Percentiles rank a stretch among this genome's conserved stretches.
These are phyloP conservation scores for Cyaniris semiargus DNA, from an alignment of 2,888 invertebrate species.

Conservation along the genomic window DNA sequence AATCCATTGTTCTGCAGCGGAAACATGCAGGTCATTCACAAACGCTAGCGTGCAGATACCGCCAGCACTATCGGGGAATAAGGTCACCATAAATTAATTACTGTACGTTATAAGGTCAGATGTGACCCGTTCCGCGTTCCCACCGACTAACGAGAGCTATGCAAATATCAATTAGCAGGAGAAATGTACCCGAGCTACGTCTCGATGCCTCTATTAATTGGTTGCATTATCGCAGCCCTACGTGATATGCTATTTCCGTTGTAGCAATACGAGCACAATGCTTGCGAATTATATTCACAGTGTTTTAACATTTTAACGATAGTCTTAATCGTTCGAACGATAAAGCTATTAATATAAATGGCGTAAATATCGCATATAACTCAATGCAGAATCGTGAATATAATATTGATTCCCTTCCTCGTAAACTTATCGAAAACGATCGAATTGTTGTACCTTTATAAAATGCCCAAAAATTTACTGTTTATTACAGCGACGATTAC, in stretches of 20 bases:
- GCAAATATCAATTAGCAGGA: conserved; percentile 65
- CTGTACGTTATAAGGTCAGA: conserved; percentile 49
- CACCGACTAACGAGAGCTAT: conserved; percentile 47
- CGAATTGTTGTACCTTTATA: background rate
- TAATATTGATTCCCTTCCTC: background rate
- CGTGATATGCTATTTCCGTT: conserved; percentile 53
- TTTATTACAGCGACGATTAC: background rate
- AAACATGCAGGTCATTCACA: conserved; percentile 23
- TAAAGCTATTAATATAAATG: conserved; percentile 9
- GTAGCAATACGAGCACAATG: conserved; percentile 36
- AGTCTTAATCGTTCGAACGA: conserved; percentile 8
- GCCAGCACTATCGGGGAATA: conserved; percentile 31
- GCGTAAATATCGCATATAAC: background rate
- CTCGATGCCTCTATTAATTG: conserved; percentile 53
- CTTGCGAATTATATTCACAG: conserved; percentile 25
- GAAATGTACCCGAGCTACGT: conserved; percentile 53
- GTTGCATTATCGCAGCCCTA: conserved; percentile 51
- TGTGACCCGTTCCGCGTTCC: conserved; percentile 49
- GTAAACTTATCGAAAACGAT: background rate
- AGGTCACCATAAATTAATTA: conserved; percentile 43
- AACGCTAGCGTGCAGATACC: conserved; percentile 24
- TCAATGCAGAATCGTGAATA: background rate
- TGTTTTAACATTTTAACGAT: conserved; percentile 29
- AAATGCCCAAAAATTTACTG: background rate
- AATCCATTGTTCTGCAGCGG: conserved; percentile 23